Evolutionary conservation across 2,797 vertebrate genomes (phyloP), one percentile per base, ranked within the genome.

Genomic region (Peromyscus aztecus): DNA sequence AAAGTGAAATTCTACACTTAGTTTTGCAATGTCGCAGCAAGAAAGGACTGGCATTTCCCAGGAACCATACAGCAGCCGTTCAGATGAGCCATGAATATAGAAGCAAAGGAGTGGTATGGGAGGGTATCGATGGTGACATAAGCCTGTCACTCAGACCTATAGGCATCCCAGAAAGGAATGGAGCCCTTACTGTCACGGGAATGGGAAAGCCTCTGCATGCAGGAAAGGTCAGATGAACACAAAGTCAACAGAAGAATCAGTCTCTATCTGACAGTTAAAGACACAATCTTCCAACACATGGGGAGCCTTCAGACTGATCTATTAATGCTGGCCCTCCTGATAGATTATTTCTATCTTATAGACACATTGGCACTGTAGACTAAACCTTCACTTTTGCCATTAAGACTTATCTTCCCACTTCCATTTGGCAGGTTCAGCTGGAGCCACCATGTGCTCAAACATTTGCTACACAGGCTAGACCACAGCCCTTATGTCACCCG

Each of bases 81-180:
- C n/a, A 52, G 4, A 43, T 6, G n/a, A 81, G 12, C 6, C 40
- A 4, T 16, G 52, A 10, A 31, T 0, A 1, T 7, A 46, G 46
- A 75, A 73, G 23, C 59, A 69, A 52, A 80, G 73, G 11, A 10
- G 34, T 57, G 21, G 29, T 27, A 55, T 9, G 9, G 46, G 19
- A 7, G 37, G 27, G 34, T 11, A 29, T 5, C 19, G 55, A 27
- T 88, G 69, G n/a, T 55, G 46, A 8, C 14, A 57, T 0, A 23
- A 8, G 19, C 57, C 24, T 34, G 29, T 34, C 23, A 10, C n/a
- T 71, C n/a, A 5, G 46, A 43, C 12, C 29, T 49, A 12, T 31
- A 49, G 34, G 34, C 37, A 12, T 4, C 5, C 34, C 19, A 6
- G 31, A 8, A 29, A 85, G 86, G 16, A 21, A 2, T 13, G 49